Base-by-base conservation (phyloP, 2,888 invertebrate species). In the Trissoscelio sp. region DNA sequence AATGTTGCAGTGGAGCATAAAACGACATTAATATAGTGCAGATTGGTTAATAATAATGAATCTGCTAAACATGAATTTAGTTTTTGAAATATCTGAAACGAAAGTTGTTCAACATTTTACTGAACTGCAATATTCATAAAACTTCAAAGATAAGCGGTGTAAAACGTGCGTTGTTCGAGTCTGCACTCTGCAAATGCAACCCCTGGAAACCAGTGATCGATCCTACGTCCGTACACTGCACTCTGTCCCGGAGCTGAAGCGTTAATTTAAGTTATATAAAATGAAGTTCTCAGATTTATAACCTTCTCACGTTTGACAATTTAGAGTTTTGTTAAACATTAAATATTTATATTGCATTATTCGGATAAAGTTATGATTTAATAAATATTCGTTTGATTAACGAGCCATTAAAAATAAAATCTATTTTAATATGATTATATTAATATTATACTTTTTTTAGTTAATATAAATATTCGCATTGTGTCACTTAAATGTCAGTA, bases 131-230 rank as follows among this genome's bases (percentile, higher is more conserved):
- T 22, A 57, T 62, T 60, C 14, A 62, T 46, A 62, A 46, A 62
- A 46, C 46, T 46, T 62, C 18, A 46, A 46, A 62, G 44, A 31
- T 46, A 46, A 18, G 14, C 14, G 16, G 28, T 46, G 44, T 46
- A 62, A 62, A 62, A 46, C 60, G 44, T 11, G 44, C 60, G 44
- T 20, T 42, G 58, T 55, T 42, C 28, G 42, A 67, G 42, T 70
- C 42, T 46, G 57, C 34, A 48, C 58, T 22, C 58, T 60, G 60
- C 60, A 72, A 67, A 55, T 55, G 60, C 72, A 51, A 53, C n/a
- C 51, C 62, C 62, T 34, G 72, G 72, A 62, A 73, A 73, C 62
- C 39, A 73, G 62, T 73, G 74, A 74, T 74, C 74, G 74, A 74
- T 74, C 64, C 74, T 74, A 64, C 48, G 74, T 74, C 74, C 73